These are phyloP conservation scores for Marmota flaviventris DNA, from an alignment of 2,113 vertebrate species.

Conservation along the genomic window DNA sequence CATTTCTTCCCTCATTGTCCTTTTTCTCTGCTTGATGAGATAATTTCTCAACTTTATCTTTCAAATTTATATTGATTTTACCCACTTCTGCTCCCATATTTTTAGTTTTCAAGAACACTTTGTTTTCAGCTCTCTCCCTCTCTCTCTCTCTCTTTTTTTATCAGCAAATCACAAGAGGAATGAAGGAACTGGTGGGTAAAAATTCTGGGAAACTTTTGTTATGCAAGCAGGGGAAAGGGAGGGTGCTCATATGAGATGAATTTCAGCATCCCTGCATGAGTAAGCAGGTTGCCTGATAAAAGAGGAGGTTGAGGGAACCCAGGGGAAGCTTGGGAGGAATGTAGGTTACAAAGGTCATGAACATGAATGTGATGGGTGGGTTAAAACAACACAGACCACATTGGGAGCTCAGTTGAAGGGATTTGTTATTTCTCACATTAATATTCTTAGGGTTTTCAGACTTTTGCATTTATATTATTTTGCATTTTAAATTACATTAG, in stretches of 20 bases:
- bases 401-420: background rate
- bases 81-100: background rate
- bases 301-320: background rate
- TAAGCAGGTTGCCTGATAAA: background rate
- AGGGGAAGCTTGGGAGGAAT: background rate
- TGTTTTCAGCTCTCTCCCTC: background rate
- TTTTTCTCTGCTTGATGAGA: background rate
- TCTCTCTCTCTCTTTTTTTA: background rate
- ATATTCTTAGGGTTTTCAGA: background rate
- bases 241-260: background rate
- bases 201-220: background rate
- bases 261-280: background rate
- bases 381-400: background rate
- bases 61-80: background rate
- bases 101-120: constrained; percentile 37
- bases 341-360: background rate
- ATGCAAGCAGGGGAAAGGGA: background rate
- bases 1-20: background rate
- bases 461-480: background rate
- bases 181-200: background rate
- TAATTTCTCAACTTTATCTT: constrained; percentile 1
- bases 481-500: background rate
- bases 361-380: background rate
- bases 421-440: background rate
- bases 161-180: background rate